phyloP scores from a whole-genome alignment of 2,797 vertebrate species.

The Eulemur rubriventer region DNA sequence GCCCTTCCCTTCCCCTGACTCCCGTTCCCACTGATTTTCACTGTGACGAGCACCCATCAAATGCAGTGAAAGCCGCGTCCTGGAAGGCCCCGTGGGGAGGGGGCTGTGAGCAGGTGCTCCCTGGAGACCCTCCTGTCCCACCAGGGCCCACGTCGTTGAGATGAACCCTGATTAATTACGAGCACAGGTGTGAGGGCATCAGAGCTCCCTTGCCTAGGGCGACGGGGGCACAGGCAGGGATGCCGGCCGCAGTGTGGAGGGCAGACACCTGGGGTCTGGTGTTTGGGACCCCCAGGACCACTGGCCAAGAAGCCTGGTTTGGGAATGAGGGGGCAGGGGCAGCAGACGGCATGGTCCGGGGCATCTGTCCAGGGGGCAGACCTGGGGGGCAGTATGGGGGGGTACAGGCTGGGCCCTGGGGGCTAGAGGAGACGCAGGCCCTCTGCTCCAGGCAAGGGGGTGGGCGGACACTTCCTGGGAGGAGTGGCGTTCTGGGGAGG shows the following conservation, averaged over 20 bases:
- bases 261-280: neutral
- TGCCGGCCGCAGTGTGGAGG: too few species aligned
- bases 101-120: neutral
- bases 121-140: neutral
- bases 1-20: neutral
- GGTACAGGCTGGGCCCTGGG: neutral
- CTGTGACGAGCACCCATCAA: slow-evolving; percentile 63
- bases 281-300: neutral
- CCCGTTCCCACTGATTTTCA: slow-evolving; percentile 54
- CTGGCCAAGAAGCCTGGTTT: neutral
- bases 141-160: neutral
- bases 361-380: neutral
- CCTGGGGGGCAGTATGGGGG: neutral
- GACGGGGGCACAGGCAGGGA: neutral
- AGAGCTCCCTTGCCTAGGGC: neutral
- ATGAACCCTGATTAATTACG: too few species aligned
- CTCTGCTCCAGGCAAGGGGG: neutral
- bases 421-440: neutral
- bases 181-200: too few species aligned
- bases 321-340: too few species aligned
- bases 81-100: neutral
- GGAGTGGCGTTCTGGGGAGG: neutral
- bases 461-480: neutral
- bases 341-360: neutral
- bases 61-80: neutral